Conservation (phyloP, 37 sponge, comb jelly and placozoan genomes). For the Oopsacas minuta region DNA sequence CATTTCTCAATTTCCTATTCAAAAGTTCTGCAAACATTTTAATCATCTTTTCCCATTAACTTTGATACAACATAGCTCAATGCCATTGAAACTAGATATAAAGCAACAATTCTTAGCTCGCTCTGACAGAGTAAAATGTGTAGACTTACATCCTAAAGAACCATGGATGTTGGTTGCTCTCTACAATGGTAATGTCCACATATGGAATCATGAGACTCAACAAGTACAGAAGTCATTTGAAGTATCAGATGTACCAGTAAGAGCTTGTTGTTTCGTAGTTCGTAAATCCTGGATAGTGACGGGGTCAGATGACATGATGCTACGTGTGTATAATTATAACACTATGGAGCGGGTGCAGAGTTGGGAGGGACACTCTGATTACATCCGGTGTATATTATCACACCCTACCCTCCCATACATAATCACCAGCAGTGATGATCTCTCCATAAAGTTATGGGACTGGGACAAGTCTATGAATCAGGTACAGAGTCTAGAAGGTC, state of each 20-base stretch:
- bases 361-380: slow-evolving; percentile 93
- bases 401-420: slow-evolving; percentile 92
- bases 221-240: slow-evolving; percentile 66
- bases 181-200: slow-evolving; percentile 92
- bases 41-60: no score
- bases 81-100: slow-evolving; percentile 76
- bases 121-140: slow-evolving; percentile 90
- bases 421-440: slow-evolving; percentile 92
- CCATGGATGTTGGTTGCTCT: slow-evolving; percentile 90
- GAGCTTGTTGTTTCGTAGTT: slow-evolving; percentile 81
- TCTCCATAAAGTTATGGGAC: slow-evolving; percentile 95
- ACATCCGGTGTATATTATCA: slow-evolving; percentile 70
- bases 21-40: neutral
- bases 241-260: slow-evolving; percentile 65
- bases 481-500: slow-evolving; percentile 89
- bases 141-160: slow-evolving; percentile 91
- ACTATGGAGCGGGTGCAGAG: slow-evolving; percentile 86
- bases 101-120: slow-evolving; percentile 84
- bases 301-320: slow-evolving; percentile 90
- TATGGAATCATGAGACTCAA: slow-evolving; percentile 94
- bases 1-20: neutral
- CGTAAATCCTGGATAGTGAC: slow-evolving; percentile 90
- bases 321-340: slow-evolving; percentile 95
- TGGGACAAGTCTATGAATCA: slow-evolving; percentile 94
- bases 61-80: no score